phyloP scores from a whole-genome alignment of 2,113 vertebrate genomes.

The Antechinus stuartii region DNA sequence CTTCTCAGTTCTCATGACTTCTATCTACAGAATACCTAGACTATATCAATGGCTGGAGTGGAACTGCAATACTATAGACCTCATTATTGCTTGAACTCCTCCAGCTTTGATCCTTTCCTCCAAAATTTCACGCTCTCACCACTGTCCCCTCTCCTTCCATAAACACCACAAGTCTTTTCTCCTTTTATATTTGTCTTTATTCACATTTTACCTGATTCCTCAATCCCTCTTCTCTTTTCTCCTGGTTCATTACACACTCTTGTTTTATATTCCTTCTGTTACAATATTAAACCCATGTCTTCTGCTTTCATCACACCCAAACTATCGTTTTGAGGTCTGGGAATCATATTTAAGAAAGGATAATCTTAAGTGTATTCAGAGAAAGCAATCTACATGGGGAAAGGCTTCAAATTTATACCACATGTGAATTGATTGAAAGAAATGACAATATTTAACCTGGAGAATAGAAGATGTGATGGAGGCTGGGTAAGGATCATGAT shows the following conservation, averaged over 20 bases:
- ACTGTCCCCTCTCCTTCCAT: not conserved
- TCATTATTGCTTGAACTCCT: not conserved
- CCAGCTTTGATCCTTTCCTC: not conserved
- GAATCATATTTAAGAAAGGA: not conserved
- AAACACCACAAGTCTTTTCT: too few species aligned
- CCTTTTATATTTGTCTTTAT: not conserved
- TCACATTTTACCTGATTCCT: not conserved
- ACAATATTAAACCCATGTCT: not conserved
- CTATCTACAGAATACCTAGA: not conserved
- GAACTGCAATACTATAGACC: not conserved
- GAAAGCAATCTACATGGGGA: not conserved
- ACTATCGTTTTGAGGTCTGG: not conserved
- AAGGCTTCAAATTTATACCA: not conserved
- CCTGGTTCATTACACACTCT: not conserved
- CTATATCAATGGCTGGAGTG: not conserved
- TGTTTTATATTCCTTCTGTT: not conserved
- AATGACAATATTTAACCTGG: not conserved
- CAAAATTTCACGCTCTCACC: not conserved
- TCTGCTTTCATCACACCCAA: not conserved
- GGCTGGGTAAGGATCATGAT: not conserved
- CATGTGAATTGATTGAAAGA: not conserved
- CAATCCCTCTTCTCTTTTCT: not conserved
- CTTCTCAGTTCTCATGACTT: not conserved
- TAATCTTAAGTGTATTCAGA: not conserved
- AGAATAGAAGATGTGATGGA: not conserved